Conservation (phyloP, 2,888 invertebrate species). For the Lasioglossum malachurum region DNA sequence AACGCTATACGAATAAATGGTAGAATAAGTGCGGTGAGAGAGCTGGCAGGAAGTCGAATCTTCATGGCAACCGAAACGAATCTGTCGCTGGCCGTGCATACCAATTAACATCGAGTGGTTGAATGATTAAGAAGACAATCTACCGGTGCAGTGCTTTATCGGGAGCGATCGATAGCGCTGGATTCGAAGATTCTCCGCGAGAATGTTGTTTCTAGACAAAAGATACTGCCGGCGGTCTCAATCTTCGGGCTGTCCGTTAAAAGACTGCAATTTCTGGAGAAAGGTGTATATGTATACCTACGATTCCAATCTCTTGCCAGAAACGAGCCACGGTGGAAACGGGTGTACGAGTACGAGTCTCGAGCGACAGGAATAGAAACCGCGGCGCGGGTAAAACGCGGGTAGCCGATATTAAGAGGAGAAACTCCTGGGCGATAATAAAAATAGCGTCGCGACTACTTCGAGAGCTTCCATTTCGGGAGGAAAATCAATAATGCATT, state of each 20-base stretch:
- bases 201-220: conserved; percentile 5
- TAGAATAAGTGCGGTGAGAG: not conserved
- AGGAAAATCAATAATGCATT: conserved; percentile 38
- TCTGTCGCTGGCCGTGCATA: not conserved
- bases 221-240: not conserved
- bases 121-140: not conserved
- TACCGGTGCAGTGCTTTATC: not conserved
- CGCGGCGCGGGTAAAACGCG: not conserved
- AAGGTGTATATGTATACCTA: not conserved
- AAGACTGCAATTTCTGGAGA: conserved; percentile 10
- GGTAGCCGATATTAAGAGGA: conserved; percentile 11
- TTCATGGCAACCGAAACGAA: not conserved
- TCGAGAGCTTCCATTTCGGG: conserved; percentile 30
- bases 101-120: not conserved
- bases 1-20: not conserved
- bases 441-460: conserved; percentile 39
- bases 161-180: not conserved
- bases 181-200: not conserved
- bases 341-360: not conserved
- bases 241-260: not conserved
- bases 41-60: not conserved
- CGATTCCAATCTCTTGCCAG: conserved; percentile 14
- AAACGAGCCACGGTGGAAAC: not conserved
- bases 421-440: conserved; percentile 28
- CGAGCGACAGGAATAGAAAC: conserved; percentile 6